Base-by-base conservation (phyloP, 1,140 invertebrate genomes). In the Aphaenogaster rudis region DNA sequence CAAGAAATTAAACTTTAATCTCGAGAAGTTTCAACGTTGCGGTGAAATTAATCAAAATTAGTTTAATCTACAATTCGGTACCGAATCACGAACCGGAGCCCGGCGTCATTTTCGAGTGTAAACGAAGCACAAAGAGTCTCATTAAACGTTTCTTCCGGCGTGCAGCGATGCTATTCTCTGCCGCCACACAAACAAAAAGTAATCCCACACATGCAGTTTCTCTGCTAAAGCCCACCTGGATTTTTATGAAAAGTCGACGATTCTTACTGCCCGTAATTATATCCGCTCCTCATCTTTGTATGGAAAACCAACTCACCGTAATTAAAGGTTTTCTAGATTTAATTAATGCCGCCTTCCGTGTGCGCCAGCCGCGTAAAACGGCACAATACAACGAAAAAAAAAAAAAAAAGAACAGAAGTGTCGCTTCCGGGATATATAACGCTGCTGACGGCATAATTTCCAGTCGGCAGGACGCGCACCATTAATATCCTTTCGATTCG, bases 301-400 rank as follows among this genome's bases (percentile, higher is more conserved):
- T 45, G 50, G 50, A 81, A 71, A 81, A 71, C 39, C 66, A 72
- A 81, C 50, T 81, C 21, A n/a, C 50, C 52, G 59, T 72, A 86
- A 89, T 89, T 87, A 89, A 87, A 89, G 78, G 57, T 33, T 76
- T 77, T 67, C 79, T 61, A 33, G 36, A 89, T 90, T 90, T 89
- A 90, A 90, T 90, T 90, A 89, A 90, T 78, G 81, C 33, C 64
- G 36, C 67, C 72, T 86, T 63, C 57, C 11, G 7, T 78, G 3
- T 36, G 15, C 39, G n/a, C 66, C n/a, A 28, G 59, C 59, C 57
- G 42, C 33, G 21, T n/a, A 79, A 48, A 84, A 54, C 74, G 87
- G 33, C 28, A n/a, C 57, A 72, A 88, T 66, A 77, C 52, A 42
- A 79, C 59, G 50, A 28, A 36, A 79, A 45, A 57, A 11, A 45